A percentile compares a stretch with the other conserved stretches of the same genome.
phyloP scores from a whole-genome alignment of 1,140 invertebrate genomes.

The Pseudomyrmex concolor region DNA sequence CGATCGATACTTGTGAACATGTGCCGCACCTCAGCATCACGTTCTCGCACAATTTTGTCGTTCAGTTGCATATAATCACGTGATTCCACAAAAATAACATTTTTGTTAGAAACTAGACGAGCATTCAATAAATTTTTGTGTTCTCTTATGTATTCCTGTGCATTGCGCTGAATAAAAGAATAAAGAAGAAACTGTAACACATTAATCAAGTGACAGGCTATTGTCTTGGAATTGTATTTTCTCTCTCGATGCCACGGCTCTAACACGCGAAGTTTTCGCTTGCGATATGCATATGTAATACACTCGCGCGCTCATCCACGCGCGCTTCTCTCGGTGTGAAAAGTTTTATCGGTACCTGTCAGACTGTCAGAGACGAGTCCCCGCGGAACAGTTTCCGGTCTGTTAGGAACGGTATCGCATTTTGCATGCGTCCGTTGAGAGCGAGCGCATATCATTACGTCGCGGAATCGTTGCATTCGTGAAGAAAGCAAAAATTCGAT shows the following conservation, averaged over 20 bases:
- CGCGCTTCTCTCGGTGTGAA: background rate
- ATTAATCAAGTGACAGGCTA: slow-evolving; percentile 2
- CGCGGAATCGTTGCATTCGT: slow-evolving; percentile 1
- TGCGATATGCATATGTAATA: background rate
- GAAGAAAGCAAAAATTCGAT: slow-evolving; percentile 2
- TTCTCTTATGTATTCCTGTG: background rate
- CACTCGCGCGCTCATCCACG: background rate
- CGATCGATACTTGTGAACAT: background rate
- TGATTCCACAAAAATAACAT: background rate
- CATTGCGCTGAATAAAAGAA: background rate
- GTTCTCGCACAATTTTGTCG: background rate
- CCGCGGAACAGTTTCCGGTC: slow-evolving; percentile 37
- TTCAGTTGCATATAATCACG: background rate
- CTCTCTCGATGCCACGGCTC: background rate
- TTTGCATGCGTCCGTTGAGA: slow-evolving; percentile 42
- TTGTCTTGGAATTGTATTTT: slow-evolving; percentile 49
- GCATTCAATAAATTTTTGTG: background rate
- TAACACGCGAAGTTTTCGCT: slow-evolving; percentile 17
- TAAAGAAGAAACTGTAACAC: slow-evolving; percentile 9
- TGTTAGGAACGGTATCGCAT: slow-evolving; percentile 51
- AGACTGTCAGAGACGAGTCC: slow-evolving; percentile 45
- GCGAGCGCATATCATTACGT: background rate
- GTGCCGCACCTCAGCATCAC: background rate
- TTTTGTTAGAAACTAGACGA: background rate
- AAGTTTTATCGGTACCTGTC: slow-evolving; percentile 70